These are phyloP conservation scores for Ameiurus melas DNA, from an alignment of 2,113 vertebrate species.

Conservation along the genomic window DNA sequence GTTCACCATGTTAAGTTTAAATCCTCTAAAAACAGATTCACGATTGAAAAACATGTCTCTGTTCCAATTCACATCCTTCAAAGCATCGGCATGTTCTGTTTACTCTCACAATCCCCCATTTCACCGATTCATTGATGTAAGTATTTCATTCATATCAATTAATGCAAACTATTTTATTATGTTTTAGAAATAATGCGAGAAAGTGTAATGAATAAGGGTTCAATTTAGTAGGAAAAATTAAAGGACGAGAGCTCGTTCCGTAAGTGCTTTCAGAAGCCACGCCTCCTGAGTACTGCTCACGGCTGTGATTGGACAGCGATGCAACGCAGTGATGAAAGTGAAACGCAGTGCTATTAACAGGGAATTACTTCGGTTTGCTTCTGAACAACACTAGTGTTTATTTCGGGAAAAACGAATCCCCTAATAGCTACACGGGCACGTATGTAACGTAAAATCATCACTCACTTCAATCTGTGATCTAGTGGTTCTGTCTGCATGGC, in stretches of 20 bases:
- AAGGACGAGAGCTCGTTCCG: background rate
- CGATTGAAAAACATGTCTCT: too few species aligned
- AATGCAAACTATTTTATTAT: background rate
- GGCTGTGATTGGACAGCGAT: background rate
- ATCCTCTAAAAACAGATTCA: too few species aligned
- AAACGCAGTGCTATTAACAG: background rate
- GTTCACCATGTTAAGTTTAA: too few species aligned
- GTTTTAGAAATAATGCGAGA: background rate
- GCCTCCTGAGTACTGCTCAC: background rate
- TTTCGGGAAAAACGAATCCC: background rate
- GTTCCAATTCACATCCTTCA: too few species aligned
- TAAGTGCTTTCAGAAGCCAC: background rate
- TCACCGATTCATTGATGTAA: background rate
- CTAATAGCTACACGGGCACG: background rate
- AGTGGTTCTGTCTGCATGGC: slow-evolving; percentile 71
- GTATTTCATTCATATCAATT: background rate
- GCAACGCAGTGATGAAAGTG: background rate
- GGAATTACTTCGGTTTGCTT: background rate
- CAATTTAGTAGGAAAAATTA: background rate
- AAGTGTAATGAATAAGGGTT: background rate
- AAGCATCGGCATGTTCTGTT: too few species aligned
- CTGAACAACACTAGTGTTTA: background rate
- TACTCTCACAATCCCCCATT: background rate
- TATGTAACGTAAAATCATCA: background rate
- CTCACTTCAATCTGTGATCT: slow-evolving; percentile 77